Evolutionary conservation across 2,888 invertebrate genomes (phyloP), one percentile per base, ranked within the genome.

Genomic region (Euclidia mi): DNA sequence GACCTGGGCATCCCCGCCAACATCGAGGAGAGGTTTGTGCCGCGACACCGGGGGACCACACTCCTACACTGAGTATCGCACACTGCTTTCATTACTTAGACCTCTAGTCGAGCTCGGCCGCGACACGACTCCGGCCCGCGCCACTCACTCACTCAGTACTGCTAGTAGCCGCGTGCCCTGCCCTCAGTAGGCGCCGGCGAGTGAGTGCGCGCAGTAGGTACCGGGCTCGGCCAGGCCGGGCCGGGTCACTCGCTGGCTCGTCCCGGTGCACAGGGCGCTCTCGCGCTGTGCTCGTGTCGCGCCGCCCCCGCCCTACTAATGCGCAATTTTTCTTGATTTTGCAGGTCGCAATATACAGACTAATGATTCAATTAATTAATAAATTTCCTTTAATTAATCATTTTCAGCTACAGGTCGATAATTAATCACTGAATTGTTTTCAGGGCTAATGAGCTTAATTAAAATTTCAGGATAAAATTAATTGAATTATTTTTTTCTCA

Each of bases 1-100:
- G 99, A 99, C 96, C 97, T 99, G 88, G 99, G 99, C 95, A 99
- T 99, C 94, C 97, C 99, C 80, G 96, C 97, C 94, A 99, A 99
- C 96, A 97, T 98, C 85, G 99, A 99, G 95, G 99, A 99, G 97
- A 99, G 99, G 99, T 99, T 72, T 77, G 79, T 74, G 60, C 48
- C 20, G 20, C 48, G 52, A 18, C 59, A 52, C 56, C 59, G 44
- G 59, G 14, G 40, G 11, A 32, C 61, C 20, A 46, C 60, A 15
- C 51, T 28, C 15, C 34, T 25, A 11, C 43, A 28, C 65, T 71
- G 65, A 75, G 65, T 76, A 76, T 71, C 67, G 47, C 41, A 60
- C 58, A 59, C 52, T 45, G 61, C 57, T 65, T 68, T 48, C 64
- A 51, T 55, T 63, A 63, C 55, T 29, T 69, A 48, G n/a, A n/a